Conservation (phyloP, 2,113 vertebrate genomes). For the Hiodon tergisus region DNA sequence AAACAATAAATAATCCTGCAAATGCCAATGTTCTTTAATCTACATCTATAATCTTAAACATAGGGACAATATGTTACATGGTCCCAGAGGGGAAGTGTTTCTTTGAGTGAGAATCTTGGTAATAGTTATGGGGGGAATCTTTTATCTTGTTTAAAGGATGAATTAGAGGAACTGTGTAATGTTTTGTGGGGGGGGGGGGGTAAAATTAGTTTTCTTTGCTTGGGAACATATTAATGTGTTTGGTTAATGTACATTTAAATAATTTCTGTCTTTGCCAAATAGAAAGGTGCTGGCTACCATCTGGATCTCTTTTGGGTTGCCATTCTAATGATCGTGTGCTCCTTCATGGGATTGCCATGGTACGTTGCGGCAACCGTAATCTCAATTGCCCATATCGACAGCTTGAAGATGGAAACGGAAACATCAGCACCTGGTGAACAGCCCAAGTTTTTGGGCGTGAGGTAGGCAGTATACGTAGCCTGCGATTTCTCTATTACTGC, state of each 20-base stretch:
- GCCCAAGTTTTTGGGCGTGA: constrained; percentile 93
- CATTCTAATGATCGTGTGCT: constrained; percentile 84
- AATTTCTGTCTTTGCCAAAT: constrained; percentile 21
- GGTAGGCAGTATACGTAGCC: constrained; percentile 56
- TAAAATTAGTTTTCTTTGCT: neutral
- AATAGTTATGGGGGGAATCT: too few relatives aligned
- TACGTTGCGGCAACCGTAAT: constrained; percentile 96
- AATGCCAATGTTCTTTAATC: too few relatives aligned
- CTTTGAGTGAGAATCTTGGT: too few relatives aligned
- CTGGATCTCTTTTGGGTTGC: constrained; percentile 96
- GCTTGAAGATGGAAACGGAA: constrained; percentile 96
- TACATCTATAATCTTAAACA: too few relatives aligned
- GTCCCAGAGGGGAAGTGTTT: too few relatives aligned
- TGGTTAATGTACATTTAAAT: neutral
- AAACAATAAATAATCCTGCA: too few relatives aligned
- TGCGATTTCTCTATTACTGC: too few relatives aligned
- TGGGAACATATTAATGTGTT: neutral
- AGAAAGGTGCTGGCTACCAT: constrained; percentile 98
- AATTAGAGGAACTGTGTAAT: too few relatives aligned
- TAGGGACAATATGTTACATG: too few relatives aligned
- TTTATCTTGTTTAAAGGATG: too few relatives aligned
- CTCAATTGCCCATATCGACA: constrained; percentile 97
- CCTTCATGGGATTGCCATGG: constrained; percentile 95
- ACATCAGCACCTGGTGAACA: constrained; percentile 93
- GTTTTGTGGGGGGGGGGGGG: neutral